Base-by-base conservation (phyloP, 2,797 vertebrate genomes). In the Coluber constrictor region DNA sequence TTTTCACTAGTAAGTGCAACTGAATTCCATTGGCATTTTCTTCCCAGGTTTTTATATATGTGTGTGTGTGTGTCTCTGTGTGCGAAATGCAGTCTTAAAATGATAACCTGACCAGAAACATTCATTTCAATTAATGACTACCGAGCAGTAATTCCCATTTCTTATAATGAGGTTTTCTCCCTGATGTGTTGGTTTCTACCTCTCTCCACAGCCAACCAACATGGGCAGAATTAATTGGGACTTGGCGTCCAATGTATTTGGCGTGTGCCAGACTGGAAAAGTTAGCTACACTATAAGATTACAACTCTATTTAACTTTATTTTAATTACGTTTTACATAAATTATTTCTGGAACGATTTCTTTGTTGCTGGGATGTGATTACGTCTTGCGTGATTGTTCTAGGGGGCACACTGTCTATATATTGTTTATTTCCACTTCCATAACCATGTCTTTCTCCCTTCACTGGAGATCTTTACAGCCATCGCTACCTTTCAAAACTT, bases 401-500 rank as follows among this genome's bases (percentile, higher is more conserved):
- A 54, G 51, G 51, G 51, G 51, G 9, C 51, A 54, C 51, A 54
- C 51, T 54, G 51, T 10, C 51, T 54, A 54, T 54, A 54, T 54
- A 54, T 54, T 54, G 51, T 54, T 54, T 54, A 54, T 10, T 54
- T 54, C 51, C 51, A 54, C 51, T 54, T 54, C 0, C 51, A 54
- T 54, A 54, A 3, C 29, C 20, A 83, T 47, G 25, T 13, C 87
- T 25, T 54, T n/a, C 20, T 63, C 3, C 92, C 93, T 92, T 27
- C n/a, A n/a, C 43, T 89, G 56, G 51, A 10, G 54, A 89, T 61
- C 60, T 86, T 94, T 96, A 95, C 90, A 92, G 94, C 92, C 92
- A 55, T 3, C 51, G 54, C 59, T 10, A 20, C 74, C 93, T 90
- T 92, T 90, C 90, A 93, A 90, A 92, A 88, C 86, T 87, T 16